A percentile compares a stretch with the other conserved stretches of the same genome.
Evolutionary conservation across 2,797 vertebrate species (phyloP).

Genomic region (Epinephelus coioides): DNA sequence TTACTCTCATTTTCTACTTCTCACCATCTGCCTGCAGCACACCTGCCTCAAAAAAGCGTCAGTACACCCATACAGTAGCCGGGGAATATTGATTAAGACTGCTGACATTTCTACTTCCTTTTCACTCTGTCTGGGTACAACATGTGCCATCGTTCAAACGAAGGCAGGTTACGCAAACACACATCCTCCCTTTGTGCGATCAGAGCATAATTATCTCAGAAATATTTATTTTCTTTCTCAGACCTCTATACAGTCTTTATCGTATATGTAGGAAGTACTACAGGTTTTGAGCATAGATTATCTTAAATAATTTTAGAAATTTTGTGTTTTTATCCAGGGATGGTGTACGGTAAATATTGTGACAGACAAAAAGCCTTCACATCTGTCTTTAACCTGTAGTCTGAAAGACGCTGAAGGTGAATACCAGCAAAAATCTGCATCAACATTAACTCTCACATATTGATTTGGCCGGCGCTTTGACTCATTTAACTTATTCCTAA

Average conservation of each 20-base stretch:
- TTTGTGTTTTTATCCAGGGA: background rate
- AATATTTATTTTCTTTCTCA: background rate
- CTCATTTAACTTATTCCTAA: background rate
- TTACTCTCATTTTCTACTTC: constrained; percentile 54
- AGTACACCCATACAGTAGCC: constrained; percentile 36
- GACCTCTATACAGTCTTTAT: background rate
- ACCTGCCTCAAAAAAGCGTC: constrained; percentile 60
- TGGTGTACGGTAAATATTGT: background rate
- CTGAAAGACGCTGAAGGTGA: background rate
- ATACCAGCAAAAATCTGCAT: background rate
- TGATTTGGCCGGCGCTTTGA: background rate
- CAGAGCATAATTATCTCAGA: background rate
- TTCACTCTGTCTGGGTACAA: constrained; percentile 43
- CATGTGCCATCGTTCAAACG: constrained; percentile 32
- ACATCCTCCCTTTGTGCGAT: background rate
- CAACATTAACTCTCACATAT: background rate
- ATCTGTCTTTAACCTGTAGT: background rate
- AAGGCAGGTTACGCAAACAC: constrained; percentile 17
- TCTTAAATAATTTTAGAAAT: background rate
- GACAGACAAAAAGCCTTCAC: background rate
- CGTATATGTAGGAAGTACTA: background rate
- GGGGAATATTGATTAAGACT: constrained; percentile 75
- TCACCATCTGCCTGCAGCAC: constrained; percentile 61
- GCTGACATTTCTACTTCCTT: constrained; percentile 72
- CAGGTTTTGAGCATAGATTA: constrained; percentile 4